These are phyloP conservation scores for Thecophora atra DNA, from an alignment of 2,888 invertebrate genomes.

Conservation along the genomic window DNA sequence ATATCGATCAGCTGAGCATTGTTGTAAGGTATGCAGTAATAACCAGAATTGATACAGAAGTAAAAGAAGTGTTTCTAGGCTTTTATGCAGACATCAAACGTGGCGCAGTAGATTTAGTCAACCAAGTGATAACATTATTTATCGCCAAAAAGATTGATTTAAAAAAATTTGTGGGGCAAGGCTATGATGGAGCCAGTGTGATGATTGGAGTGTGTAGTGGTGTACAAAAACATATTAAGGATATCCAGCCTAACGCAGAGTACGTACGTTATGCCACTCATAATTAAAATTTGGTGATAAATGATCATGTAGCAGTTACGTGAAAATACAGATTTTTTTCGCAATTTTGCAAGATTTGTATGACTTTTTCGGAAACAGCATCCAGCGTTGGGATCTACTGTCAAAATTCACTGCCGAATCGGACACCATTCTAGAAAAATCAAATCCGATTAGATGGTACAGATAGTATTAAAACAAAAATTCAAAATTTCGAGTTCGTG, in stretches of 20 bases:
- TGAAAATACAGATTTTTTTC: slow-evolving; percentile 11
- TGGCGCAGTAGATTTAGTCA: slow-evolving; percentile 3
- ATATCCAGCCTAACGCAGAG: slow-evolving; percentile 33
- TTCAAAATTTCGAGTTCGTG: slow-evolving; percentile 5
- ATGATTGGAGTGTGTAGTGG: slow-evolving; percentile 37
- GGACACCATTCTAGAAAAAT: slow-evolving; percentile 49
- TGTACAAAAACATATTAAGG: slow-evolving; percentile 33
- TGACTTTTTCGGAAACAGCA: slow-evolving; percentile 48
- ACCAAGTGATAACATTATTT: slow-evolving; percentile 12
- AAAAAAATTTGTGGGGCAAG: slow-evolving; percentile 11
- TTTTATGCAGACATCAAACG: slow-evolving; percentile 13
- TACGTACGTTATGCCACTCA: slow-evolving; percentile 27
- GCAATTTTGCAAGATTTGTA: slow-evolving; percentile 45
- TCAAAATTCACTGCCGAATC: slow-evolving; percentile 48
- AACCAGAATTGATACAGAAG: neutral
- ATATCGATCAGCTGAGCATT: slow-evolving; percentile 10
- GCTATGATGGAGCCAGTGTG: slow-evolving; percentile 39
- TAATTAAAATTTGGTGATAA: slow-evolving; percentile 29
- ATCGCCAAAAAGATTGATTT: neutral
- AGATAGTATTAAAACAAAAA: slow-evolving; percentile 6
- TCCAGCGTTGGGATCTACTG: slow-evolving; percentile 49
- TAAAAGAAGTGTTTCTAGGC: slow-evolving; percentile 16
- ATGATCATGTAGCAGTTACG: slow-evolving; percentile 13
- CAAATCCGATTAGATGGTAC: slow-evolving; percentile 55
- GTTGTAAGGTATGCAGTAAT: slow-evolving; percentile 12